Conservation (phyloP, 2,113 vertebrate species). For the Cololabis saira region DNA sequence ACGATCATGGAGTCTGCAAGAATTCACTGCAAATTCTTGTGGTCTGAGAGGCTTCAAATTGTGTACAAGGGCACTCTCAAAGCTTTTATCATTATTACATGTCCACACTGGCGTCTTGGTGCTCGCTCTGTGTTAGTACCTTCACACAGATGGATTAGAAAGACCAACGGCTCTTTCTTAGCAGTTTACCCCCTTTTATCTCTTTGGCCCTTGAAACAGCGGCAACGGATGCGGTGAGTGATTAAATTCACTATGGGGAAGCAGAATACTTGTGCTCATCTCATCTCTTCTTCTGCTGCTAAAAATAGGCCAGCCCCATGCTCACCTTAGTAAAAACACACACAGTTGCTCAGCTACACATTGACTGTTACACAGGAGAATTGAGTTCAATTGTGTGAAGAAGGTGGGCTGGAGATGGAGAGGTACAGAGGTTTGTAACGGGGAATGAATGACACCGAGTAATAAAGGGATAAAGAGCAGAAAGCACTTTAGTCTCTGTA, state of each 20-base stretch:
- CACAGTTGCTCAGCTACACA: constrained; percentile 14
- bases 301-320: constrained; percentile 66
- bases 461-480: constrained; percentile 33
- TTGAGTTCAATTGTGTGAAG: constrained; percentile 53
- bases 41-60: background rate
- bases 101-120: constrained; percentile 12
- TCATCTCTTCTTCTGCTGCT: constrained; percentile 46
- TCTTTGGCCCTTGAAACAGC: constrained; percentile 19
- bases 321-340: constrained; percentile 57
- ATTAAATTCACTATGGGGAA: constrained; percentile 60
- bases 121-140: constrained; percentile 24
- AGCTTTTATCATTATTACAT: constrained; percentile 34
- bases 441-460: constrained; percentile 40
- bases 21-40: background rate
- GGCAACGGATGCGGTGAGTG: constrained; percentile 40
- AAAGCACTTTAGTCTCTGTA: background rate
- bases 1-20: constrained; percentile 4
- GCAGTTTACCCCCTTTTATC: constrained; percentile 8
- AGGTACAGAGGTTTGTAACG: constrained; percentile 20
- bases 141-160: constrained; percentile 24
- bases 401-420: constrained; percentile 24
- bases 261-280: constrained; percentile 58
- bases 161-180: constrained; percentile 16
- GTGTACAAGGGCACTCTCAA: constrained; percentile 7
- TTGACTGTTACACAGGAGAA: constrained; percentile 39